Evolutionary conservation across 1,140 invertebrate genomes (phyloP).

Genomic region (Holotrichia oblita): DNA sequence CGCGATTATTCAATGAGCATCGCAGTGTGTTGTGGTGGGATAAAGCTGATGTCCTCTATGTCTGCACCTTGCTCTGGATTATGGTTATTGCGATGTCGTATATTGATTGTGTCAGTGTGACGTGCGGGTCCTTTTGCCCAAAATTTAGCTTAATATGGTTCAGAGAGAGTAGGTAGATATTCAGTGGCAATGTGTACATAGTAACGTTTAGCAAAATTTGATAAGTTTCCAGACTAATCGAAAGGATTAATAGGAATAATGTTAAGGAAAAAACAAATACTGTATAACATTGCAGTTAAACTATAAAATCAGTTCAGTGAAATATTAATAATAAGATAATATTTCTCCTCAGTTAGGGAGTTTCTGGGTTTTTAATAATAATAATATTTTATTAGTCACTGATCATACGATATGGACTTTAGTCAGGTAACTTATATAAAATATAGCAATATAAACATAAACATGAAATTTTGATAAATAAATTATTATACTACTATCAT

Average conservation of each 20-base stretch:
- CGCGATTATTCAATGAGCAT: constrained; percentile 49
- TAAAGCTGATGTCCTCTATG: constrained; percentile 45
- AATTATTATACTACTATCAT: too few species aligned
- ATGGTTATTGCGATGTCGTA: constrained; percentile 40
- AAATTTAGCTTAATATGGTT: constrained; percentile 31
- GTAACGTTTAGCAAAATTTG: constrained; percentile 2
- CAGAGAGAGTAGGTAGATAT: constrained; percentile 27
- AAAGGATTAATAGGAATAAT: background rate
- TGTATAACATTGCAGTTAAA: too few species aligned
- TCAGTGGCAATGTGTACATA: background rate
- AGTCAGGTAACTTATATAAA: too few species aligned
- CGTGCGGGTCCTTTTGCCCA: constrained; percentile 27
- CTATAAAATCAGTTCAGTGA: too few species aligned
- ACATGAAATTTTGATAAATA: too few species aligned
- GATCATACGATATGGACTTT: too few species aligned
- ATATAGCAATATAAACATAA: too few species aligned
- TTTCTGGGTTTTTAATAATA: too few species aligned
- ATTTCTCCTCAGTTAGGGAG: background rate
- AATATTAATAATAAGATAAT: too few species aligned
- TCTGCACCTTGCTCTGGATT: constrained; percentile 41
- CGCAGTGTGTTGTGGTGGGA: constrained; percentile 43
- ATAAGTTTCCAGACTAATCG: background rate
- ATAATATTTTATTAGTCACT: too few species aligned
- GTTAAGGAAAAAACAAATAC: too few species aligned
- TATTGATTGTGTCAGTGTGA: constrained; percentile 40